Evolutionary conservation across 2,797 vertebrate species (phyloP).

Genomic region (Echeneis naucrates): DNA sequence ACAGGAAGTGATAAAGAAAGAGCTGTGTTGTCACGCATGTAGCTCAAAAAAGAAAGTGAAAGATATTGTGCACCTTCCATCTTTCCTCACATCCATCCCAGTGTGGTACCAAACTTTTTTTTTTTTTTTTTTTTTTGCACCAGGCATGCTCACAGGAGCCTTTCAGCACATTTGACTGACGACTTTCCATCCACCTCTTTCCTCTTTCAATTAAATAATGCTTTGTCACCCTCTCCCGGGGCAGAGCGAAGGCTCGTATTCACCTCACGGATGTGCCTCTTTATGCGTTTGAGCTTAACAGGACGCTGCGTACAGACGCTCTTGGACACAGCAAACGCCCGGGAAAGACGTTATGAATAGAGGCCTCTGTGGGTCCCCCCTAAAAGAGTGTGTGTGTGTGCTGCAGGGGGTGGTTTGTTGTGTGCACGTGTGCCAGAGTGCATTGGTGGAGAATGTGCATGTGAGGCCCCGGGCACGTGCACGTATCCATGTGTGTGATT

Average conservation of each 20-base stretch:
- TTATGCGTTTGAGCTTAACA: conserved; percentile 64
- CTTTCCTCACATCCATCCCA: not conserved
- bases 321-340: conserved; percentile 69
- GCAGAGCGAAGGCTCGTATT: conserved; percentile 65
- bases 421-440: conserved; percentile 31
- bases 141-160: conserved; percentile 14
- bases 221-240: conserved; percentile 68
- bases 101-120: not conserved
- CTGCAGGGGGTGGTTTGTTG: conserved; percentile 55
- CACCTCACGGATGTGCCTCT: conserved; percentile 73
- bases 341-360: conserved; percentile 70
- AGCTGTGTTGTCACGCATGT: no score
- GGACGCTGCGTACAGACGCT: conserved; percentile 75
- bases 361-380: conserved; percentile 70
- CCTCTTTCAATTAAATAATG: conserved; percentile 58
- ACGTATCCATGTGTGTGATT: not conserved
- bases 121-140: conserved; percentile 24
- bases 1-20: no score
- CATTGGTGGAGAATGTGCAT: conserved; percentile 43
- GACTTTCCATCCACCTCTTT: conserved; percentile 32
- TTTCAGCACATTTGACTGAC: conserved; percentile 35
- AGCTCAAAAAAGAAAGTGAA: no score
- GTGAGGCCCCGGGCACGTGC: conserved; percentile 43
- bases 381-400: conserved; percentile 54
- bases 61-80: not conserved